phyloP scores from a whole-genome alignment of 2,888 invertebrate species.

The Anaspis maculata region DNA sequence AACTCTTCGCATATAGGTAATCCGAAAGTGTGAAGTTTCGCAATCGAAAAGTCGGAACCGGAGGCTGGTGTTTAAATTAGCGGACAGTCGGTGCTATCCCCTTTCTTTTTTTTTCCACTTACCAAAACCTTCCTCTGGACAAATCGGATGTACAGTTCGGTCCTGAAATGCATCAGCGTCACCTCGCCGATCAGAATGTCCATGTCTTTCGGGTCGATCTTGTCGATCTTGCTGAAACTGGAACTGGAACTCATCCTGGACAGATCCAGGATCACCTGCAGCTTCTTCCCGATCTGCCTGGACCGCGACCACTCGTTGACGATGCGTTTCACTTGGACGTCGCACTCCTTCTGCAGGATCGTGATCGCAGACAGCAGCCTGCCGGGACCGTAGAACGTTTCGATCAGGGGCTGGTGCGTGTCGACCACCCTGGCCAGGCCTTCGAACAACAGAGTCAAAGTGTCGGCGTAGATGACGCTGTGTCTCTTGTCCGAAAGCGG shows the following conservation, averaged over 20 bases:
- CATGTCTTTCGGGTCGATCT: constrained; percentile 70
- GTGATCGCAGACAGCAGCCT: constrained; percentile 61
- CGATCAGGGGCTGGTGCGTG: constrained; percentile 80
- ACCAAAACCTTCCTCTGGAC: constrained; percentile 68
- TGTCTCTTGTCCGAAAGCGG: constrained; percentile 62
- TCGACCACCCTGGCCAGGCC: constrained; percentile 77
- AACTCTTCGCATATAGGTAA: too few species aligned
- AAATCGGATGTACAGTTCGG: constrained; percentile 88
- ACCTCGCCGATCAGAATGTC: constrained; percentile 86
- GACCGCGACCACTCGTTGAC: constrained; percentile 65
- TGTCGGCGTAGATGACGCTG: constrained; percentile 75
- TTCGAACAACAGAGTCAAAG: constrained; percentile 76
- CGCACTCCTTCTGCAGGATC: constrained; percentile 73
- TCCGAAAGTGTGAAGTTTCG: too few species aligned
- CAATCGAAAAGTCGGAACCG: too few species aligned
- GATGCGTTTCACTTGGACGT: constrained; percentile 54
- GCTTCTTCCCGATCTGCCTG: constrained; percentile 56
- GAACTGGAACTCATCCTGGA: constrained; percentile 40
- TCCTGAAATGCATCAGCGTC: constrained; percentile 81
- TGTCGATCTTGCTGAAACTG: constrained; percentile 45
- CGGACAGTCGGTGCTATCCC: too few species aligned
- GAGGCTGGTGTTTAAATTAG: too few species aligned
- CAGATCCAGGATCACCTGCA: constrained; percentile 54
- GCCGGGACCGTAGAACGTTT: constrained; percentile 81
- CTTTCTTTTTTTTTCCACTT: constrained; percentile 29